phyloP scores from a whole-genome alignment of 2,113 vertebrate species.

The Brevimyrus niger region DNA sequence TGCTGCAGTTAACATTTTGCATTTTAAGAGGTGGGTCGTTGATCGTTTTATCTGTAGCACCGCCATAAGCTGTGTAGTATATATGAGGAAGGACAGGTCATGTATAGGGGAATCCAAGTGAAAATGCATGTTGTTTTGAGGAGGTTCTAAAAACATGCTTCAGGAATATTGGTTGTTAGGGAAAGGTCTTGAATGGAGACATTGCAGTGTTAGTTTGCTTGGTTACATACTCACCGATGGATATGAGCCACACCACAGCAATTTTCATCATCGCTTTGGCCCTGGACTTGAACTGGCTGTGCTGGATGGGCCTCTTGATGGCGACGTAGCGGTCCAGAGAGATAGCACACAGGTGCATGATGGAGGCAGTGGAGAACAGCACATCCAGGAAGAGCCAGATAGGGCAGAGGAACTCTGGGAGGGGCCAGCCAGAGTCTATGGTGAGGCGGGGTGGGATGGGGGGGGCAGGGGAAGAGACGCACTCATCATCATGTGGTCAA shows the following conservation, averaged over 20 bases:
- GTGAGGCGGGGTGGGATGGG: constrained; percentile 27
- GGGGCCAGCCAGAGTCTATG: constrained; percentile 86
- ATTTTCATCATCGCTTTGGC: constrained; percentile 87
- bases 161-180: neutral
- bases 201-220: constrained; percentile 19
- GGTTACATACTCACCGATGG: constrained; percentile 72
- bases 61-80: neutral
- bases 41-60: neutral
- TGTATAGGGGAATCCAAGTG: neutral
- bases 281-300: constrained; percentile 90
- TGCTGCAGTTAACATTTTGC: neutral
- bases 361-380: constrained; percentile 95
- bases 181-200: neutral
- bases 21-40: neutral
- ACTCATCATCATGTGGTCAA: neutral
- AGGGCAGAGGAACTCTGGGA: constrained; percentile 81
- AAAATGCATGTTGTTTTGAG: neutral
- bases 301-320: constrained; percentile 96
- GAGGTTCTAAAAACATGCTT: neutral
- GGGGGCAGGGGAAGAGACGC: neutral
- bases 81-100: neutral
- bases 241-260: constrained; percentile 90
- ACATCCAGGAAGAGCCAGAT: constrained; percentile 97
- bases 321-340: constrained; percentile 94
- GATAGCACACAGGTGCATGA: constrained; percentile 97